These are phyloP conservation scores for Protonemura montana DNA, from an alignment of 2,888 invertebrate species.

Conservation along the genomic window DNA sequence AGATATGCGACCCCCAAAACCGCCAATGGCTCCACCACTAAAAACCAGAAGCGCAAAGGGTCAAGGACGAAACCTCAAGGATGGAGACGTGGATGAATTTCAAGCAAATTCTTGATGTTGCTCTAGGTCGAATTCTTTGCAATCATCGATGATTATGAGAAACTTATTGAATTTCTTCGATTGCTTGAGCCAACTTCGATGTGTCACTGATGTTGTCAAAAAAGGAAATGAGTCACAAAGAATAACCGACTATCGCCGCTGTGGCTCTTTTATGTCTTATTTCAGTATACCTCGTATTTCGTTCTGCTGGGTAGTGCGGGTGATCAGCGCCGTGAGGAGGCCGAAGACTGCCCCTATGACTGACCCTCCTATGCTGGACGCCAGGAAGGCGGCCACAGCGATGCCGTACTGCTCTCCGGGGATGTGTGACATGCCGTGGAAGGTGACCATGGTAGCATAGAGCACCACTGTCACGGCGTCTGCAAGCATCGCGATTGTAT, in stretches of 20 bases:
- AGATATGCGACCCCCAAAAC: slow-evolving; percentile 52
- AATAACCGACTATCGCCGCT: too few relatives aligned
- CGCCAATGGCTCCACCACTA: neutral
- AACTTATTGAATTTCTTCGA: too few relatives aligned
- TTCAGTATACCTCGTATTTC: slow-evolving; percentile 53
- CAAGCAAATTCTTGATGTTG: too few relatives aligned
- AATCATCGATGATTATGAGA: too few relatives aligned
- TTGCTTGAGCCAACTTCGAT: too few relatives aligned
- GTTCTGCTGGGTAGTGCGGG: slow-evolving; percentile 55
- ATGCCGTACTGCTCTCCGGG: slow-evolving; percentile 61
- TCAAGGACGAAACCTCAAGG: too few relatives aligned
- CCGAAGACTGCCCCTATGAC: slow-evolving; percentile 64
- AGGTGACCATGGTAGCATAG: slow-evolving; percentile 63
- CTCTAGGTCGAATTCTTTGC: too few relatives aligned
- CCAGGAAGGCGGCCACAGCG: slow-evolving; percentile 63
- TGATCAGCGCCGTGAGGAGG: slow-evolving; percentile 64
- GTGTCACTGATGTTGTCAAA: too few relatives aligned
- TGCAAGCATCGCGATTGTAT: too few relatives aligned
- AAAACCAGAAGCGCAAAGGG: too few relatives aligned
- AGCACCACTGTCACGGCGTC: slow-evolving; percentile 52
- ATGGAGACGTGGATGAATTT: too few relatives aligned
- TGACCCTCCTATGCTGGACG: slow-evolving; percentile 63
- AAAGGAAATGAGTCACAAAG: too few relatives aligned
- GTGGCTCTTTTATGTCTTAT: neutral
- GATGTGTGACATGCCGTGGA: slow-evolving; percentile 59